These are phyloP conservation scores for Phasianus colchicus DNA, from an alignment of 2,113 vertebrate genomes.

Conservation along the genomic window DNA sequence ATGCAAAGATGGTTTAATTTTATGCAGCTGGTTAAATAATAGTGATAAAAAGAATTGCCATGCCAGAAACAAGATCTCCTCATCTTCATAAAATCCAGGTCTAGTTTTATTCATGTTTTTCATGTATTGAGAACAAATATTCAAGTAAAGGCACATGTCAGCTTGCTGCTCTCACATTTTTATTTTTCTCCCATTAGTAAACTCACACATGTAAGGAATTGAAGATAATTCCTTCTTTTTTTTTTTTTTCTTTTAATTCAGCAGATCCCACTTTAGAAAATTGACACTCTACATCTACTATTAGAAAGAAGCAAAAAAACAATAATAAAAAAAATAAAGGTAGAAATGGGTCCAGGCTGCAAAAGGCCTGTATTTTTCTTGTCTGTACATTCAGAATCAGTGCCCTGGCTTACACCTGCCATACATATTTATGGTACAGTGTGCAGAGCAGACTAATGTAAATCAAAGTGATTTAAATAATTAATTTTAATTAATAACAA, in stretches of 20 bases:
- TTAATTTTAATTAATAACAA: background rate
- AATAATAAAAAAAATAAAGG: background rate
- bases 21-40: background rate
- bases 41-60: too few species aligned
- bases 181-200: background rate
- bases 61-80: background rate
- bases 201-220: fast-evolving
- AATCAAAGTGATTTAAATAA: background rate
- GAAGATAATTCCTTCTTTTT: background rate
- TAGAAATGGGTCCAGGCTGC: background rate
- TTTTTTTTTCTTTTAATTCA: background rate
- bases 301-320: background rate
- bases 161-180: background rate
- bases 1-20: background rate
- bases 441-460: background rate
- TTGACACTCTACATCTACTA: background rate
- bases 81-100: fast-evolving
- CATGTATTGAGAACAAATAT: background rate
- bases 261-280: background rate
- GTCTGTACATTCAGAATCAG: background rate
- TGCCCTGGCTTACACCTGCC: background rate
- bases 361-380: background rate
- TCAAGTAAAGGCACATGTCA: background rate
- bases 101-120: background rate
- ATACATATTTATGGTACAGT: background rate